Evolutionary conservation across 1,140 invertebrate species (phyloP), one percentile per base, ranked within the genome.

Genomic region (Drosophila ironensis): DNA sequence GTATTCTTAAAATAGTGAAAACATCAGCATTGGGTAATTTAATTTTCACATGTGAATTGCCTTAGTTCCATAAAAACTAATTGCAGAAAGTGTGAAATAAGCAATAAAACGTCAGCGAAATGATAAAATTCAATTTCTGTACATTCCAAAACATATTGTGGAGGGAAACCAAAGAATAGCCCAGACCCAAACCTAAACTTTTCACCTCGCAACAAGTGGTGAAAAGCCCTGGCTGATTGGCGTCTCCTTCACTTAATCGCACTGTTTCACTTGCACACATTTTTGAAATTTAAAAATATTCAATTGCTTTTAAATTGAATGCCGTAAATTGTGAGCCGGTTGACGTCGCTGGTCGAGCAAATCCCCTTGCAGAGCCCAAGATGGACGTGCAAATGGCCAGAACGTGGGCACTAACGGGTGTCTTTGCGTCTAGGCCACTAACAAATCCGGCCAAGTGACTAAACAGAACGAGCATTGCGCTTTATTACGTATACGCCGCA

Each of bases 401-500:
- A 45, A 47, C 54, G 46, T 69, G 64, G 53, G 8, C 27, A 20
- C 9, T 37, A 45, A 24, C 50, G 25, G 41, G 11, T 45, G 28
- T 24, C 11, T 46, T 8, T n/a, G 22, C 20, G 14, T 8, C 25
- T n/a, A 11, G 30, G 11, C 30, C 19, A n/a, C n/a, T n/a, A 17
- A 22, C 25, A 46, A 56, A 24, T 69, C 27, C 30, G 44, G 24
- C 9, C n/a, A 46, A 20, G 17, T 38, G 35, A 47, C 14, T 51
- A 24, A n/a, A 11, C 20, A 14, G 37, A 12, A 51, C 16, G 33
- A 37, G 14, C 33, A 37, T 37, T 52, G 16, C 9, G 42, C 35
- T 38, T 46, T 40, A 46, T 63, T 46, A 54, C 51, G 59, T 63
- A 63, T 63, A 56, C 51, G 59, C 51, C 59, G 5, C 50, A 40